These are phyloP conservation scores for Dexiosoma caninum DNA, from an alignment of 2,888 invertebrate species.

Conservation along the genomic window DNA sequence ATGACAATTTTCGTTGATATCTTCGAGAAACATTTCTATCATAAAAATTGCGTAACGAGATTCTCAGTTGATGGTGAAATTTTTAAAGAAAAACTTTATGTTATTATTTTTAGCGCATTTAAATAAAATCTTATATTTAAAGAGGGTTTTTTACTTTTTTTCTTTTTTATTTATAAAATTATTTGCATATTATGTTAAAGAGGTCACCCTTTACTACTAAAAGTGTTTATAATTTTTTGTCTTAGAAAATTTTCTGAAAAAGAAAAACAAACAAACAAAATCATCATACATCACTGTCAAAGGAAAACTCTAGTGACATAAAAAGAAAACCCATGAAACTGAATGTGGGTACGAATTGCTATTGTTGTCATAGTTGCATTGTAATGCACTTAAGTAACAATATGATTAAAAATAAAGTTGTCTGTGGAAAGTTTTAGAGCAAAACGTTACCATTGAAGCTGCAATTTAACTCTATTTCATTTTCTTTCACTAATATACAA, in stretches of 20 bases:
- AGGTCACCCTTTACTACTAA: conserved; percentile 12
- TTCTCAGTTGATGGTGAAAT: no score
- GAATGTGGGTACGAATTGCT: neutral
- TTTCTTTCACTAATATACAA: neutral
- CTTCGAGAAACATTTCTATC: neutral
- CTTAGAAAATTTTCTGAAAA: no score
- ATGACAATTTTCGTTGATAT: no score
- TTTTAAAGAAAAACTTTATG: no score
- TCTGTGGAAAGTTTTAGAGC: conserved; percentile 40
- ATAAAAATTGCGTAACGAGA: neutral
- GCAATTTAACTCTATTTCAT: conserved; percentile 14
- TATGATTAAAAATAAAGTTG: conserved; percentile 60
- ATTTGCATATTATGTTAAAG: no score
- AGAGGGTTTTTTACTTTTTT: no score
- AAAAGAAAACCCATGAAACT: conserved; percentile 18
- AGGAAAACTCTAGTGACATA: conserved; percentile 54
- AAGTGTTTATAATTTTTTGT: neutral
- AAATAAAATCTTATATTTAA: no score
- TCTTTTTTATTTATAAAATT: no score
- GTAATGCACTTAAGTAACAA: conserved; percentile 63
- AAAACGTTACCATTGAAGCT: conserved; percentile 9
- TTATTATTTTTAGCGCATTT: no score
- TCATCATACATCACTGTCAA: conserved; percentile 63
- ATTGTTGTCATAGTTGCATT: conserved; percentile 51
- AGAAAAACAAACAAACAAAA: no score